phyloP scores from a whole-genome alignment of 2,113 vertebrate genomes.

The Sula dactylatra region DNA sequence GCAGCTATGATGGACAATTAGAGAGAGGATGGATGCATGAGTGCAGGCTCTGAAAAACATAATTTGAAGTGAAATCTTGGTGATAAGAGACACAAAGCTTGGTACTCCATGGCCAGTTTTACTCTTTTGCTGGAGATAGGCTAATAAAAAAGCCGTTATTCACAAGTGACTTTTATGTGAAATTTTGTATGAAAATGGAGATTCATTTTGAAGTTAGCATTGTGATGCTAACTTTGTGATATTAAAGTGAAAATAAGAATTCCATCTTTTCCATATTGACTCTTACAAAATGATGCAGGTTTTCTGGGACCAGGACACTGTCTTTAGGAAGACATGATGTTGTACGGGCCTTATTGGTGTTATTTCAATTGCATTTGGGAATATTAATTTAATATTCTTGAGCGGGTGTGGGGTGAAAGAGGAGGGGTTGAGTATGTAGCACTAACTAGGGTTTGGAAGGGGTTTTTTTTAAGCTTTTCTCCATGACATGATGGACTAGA shows the following conservation, averaged over 20 bases:
- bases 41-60: not conserved
- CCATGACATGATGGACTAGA: not conserved
- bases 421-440: not conserved
- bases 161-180: not conserved
- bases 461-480: not conserved
- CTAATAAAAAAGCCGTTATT: not conserved
- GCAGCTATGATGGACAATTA: not conserved
- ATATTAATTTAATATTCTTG: not conserved
- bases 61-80: not conserved
- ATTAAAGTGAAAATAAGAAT: not conserved
- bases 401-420: not conserved
- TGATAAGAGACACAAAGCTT: not conserved
- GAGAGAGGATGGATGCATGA: not conserved
- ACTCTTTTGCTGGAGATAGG: not conserved
- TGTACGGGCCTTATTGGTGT: not conserved
- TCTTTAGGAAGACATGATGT: not conserved
- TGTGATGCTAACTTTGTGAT: not conserved
- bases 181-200: not conserved
- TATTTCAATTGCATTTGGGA: not conserved
- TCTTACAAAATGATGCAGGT: not conserved
- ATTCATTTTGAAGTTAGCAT: not conserved
- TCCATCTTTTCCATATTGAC: not conserved
- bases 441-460: not conserved
- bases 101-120: not conserved
- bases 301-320: not conserved